Evolutionary conservation across 2,888 invertebrate genomes (phyloP), one percentile per base, ranked within the genome.

Genomic region (Poecilus cupreus): DNA sequence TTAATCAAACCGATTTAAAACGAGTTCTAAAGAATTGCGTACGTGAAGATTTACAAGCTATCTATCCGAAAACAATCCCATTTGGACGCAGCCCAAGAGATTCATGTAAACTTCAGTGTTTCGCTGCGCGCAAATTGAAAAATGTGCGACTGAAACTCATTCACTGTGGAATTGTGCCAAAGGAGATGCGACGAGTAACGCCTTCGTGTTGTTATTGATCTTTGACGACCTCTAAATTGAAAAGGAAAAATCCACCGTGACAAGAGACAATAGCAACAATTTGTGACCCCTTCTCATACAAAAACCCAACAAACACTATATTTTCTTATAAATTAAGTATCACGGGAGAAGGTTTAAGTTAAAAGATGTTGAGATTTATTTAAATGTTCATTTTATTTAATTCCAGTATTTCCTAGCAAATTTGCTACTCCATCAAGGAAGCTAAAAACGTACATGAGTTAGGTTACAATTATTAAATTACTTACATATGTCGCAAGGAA

Each of bases 1-100:
- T 76, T 39, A 76, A 76, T 76, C 76, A 76, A 60, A 77, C 32
- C 18, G 39, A 60, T 57, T 16, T 54, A 22, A 39, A 57, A 57
- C 57, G 20, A 74, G 72, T 20, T 46, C 20, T 72, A 72, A 72
- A 72, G 72, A 77, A 54, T 77, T 57, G 77, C 57, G 37, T 77
- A 57, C 37, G 77, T 60, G 32, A 39, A 60, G 57, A 70, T 70
- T 39, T 78, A 78, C 39, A 64, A 60, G 24, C 39, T 49, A 46
- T 78, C 64, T 78, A 78, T 43, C 68, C 64, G 78, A 60, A 64
- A 78, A 78, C 78, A 78, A 78, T 78, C 46, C 78, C 64, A 78
- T 78, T 78, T 78, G 78, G 78, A 64, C 60, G 24, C 4, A 43
- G 18, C 39, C 78, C 78, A 78, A 78, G 18, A 60, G 78, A 60